These are phyloP conservation scores for Andrena cerasifolii DNA, from an alignment of 1,140 invertebrate species.

Conservation along the genomic window DNA sequence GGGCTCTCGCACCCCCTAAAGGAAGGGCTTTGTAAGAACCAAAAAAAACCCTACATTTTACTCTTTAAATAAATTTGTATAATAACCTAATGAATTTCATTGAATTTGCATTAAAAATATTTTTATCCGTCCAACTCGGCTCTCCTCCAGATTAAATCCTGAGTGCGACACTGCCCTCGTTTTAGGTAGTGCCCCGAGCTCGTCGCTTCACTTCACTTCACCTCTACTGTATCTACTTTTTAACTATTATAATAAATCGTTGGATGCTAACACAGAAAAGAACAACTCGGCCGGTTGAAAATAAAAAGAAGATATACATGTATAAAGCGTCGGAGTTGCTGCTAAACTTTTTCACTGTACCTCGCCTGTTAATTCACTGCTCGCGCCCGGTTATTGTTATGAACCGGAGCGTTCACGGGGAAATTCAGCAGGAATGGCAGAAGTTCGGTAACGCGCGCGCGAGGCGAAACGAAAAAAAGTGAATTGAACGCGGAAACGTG, in stretches of 20 bases:
- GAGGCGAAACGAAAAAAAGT: neutral
- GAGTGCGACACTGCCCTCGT: too few species aligned
- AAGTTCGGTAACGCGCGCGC: neutral
- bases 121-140: too few species aligned
- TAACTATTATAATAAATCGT: neutral
- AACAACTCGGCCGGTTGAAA: neutral
- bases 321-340: neutral
- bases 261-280: neutral
- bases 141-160: too few species aligned
- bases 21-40: too few species aligned
- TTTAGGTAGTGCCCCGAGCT: too few species aligned
- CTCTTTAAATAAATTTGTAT: too few species aligned
- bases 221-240: too few species aligned
- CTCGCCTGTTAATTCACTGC: neutral
- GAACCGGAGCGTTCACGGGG: neutral
- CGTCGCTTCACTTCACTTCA: too few species aligned
- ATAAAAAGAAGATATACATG: neutral
- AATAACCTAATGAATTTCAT: too few species aligned
- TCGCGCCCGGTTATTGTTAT: slow-evolving; percentile 13
- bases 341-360: neutral
- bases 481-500: slow-evolving; percentile 21
- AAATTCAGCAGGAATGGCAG: slow-evolving; percentile 4
- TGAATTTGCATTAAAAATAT: too few species aligned
- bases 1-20: too few species aligned
- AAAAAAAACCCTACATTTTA: too few species aligned